Base-by-base conservation (phyloP, 2,113 vertebrate species). In the Tyrannus savana region DNA sequence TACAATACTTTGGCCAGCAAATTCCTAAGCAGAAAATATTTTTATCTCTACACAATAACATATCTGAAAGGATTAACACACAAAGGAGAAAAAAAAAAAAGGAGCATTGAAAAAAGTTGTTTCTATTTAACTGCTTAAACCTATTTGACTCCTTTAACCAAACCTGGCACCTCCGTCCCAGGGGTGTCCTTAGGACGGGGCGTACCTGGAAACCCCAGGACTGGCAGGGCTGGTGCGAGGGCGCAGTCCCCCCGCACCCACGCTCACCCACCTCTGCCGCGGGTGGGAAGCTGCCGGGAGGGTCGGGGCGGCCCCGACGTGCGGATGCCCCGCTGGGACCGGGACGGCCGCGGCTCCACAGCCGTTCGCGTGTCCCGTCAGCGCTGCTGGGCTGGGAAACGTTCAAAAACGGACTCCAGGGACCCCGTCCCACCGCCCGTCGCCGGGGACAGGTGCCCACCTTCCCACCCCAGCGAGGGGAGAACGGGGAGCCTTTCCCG, bases 171-270 rank as follows among this genome's bases (percentile, higher is more conserved):
- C 82, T 82, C 66, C 92, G 72, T 94, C 86, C 53, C 81, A 82
- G 73, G 71, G 53, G 58, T 14, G 87, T 15, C 42, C 77, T 50
- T 75, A 80, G 28, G 92, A 95, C 23, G 69, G 79, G 82, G 95
- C 94, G 44, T 94, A 15, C 58, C 83, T 37, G 64, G 55, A 87
- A 91, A 71, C 6, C 23, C 25, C 12, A 6, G 71, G 31, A 59
- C 77, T 8, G 84, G 90, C 92, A 72, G 55, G 46, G 49, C 44
- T 23, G 88, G 44, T 41, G 95, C n/a, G 64, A 68, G 90, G 95
- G 80, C 96, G 92, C 52, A 3, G 42, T 27, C 19, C 13, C 5
- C 35, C n/a, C 5, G 4, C 27, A 1, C 8, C 25, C 1, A 0
- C 9, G 6, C 8, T 21, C 13, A 25, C 9, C 35, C 21, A 7